phyloP scores from a whole-genome alignment of 2,797 vertebrate genomes.

The Chrosomus eos region DNA sequence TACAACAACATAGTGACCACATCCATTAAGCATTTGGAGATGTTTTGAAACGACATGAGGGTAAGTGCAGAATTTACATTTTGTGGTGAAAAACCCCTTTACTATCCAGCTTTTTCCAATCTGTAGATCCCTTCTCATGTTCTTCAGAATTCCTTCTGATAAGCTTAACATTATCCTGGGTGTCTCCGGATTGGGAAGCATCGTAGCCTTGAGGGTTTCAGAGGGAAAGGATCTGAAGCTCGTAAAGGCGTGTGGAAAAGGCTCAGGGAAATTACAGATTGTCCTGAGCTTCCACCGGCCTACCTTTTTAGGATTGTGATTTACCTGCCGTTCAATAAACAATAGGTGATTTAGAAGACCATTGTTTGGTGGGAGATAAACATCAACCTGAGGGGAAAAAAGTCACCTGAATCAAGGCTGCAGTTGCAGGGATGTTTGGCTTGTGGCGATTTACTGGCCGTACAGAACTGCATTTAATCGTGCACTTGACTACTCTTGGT shows the following conservation, averaged over 20 bases:
- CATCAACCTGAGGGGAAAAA: conserved; percentile 70
- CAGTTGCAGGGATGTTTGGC: conserved; percentile 66
- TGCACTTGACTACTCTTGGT: conserved; percentile 19
- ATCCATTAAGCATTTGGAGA: background rate
- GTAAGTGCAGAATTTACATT: background rate
- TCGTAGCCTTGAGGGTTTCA: conserved; percentile 5
- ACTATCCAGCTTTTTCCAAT: background rate
- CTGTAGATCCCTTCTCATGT: conserved; percentile 20
- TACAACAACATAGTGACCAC: background rate
- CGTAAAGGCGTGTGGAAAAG: conserved; percentile 26
- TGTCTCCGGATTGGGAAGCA: conserved; percentile 19
- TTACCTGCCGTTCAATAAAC: conserved; percentile 19
- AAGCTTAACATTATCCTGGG: conserved; percentile 31
- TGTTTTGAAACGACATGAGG: background rate
- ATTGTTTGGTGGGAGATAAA: conserved; percentile 77
- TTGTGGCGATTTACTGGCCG: conserved; percentile 16
- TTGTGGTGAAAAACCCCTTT: background rate
- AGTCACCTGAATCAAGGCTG: conserved; percentile 66
- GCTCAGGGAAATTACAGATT: conserved; percentile 17
- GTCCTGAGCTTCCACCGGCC: background rate
- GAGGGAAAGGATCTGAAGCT: conserved; percentile 25
- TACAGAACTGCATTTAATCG: conserved; percentile 1
- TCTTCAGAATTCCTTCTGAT: background rate
- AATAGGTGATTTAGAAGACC: conserved; percentile 31
- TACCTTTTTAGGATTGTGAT: background rate